A percentile compares a stretch with the other conserved stretches of the same genome.
phyloP scores from a whole-genome alignment of 2,888 invertebrate genomes.

The Lottia scabra region DNA sequence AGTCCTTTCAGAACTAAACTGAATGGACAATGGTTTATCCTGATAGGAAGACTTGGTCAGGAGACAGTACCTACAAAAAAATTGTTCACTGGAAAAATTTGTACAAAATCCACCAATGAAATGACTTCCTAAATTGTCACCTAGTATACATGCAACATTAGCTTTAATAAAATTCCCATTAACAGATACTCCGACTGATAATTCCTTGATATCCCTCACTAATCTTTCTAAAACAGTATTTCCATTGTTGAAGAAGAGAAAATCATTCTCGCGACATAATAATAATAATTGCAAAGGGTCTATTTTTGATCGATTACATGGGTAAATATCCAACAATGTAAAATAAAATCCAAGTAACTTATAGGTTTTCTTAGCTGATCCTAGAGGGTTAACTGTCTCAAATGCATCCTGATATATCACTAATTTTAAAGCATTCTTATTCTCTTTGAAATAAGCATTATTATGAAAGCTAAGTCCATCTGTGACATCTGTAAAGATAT shows the following conservation, averaged over 20 bases:
- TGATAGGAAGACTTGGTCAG: no score
- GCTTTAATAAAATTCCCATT: not conserved
- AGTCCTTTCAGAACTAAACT: no score
- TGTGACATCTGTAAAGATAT: not conserved
- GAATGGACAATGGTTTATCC: no score
- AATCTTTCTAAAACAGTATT: not conserved
- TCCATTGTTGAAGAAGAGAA: not conserved
- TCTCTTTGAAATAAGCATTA: not conserved
- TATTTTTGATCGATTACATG: not conserved
- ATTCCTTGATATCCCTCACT: not conserved
- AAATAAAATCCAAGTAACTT: not conserved
- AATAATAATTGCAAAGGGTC: not conserved
- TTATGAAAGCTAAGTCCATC: not conserved
- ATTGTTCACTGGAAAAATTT: not conserved
- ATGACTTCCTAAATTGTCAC: not conserved
- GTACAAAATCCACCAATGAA: not conserved
- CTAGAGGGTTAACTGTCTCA: not conserved
- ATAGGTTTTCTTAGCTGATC: not conserved
- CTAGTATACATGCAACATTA: not conserved
- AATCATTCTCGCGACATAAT: not conserved
- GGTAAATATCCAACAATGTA: not conserved
- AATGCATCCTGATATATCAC: not conserved
- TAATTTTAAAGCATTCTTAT: not conserved
- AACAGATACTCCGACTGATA: not conserved
- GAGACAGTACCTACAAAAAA: not conserved